These are phyloP conservation scores for Mamestra brassicae DNA, from an alignment of 2,888 invertebrate species.

Conservation along the genomic window DNA sequence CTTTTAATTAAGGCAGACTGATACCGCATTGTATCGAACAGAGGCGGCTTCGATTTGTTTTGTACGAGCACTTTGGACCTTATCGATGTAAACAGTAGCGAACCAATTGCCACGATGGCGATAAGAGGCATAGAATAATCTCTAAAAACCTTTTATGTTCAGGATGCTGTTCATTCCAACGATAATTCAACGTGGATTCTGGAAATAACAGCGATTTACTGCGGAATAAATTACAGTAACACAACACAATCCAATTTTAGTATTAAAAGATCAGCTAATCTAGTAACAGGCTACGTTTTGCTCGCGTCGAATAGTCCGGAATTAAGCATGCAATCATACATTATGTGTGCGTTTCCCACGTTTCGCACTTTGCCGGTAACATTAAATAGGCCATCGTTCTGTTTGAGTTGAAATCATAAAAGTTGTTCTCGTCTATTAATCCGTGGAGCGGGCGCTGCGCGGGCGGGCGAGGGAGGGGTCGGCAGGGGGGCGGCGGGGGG, in stretches of 20 bases:
- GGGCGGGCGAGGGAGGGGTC: slow-evolving; percentile 12
- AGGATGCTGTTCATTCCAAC: slow-evolving; percentile 27
- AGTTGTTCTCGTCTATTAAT: slow-evolving; percentile 90
- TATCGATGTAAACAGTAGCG: slow-evolving; percentile 43
- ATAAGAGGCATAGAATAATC: slow-evolving; percentile 38
- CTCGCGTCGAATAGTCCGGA: slow-evolving; percentile 26
- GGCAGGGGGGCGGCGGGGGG: slow-evolving; percentile 72
- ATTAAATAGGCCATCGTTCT: slow-evolving; percentile 80
- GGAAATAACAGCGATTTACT: slow-evolving; percentile 43
- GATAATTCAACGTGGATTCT: slow-evolving; percentile 38
- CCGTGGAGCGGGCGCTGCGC: slow-evolving; percentile 77
- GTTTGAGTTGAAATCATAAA: slow-evolving; percentile 90
- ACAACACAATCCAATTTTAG: slow-evolving; percentile 48
- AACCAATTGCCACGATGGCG: slow-evolving; percentile 34
- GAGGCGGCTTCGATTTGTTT: slow-evolving; percentile 34
- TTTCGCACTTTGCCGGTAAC: slow-evolving; percentile 70
- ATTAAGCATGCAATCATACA: slow-evolving; percentile 53
- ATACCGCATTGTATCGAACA: slow-evolving; percentile 46
- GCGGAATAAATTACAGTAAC: slow-evolving; percentile 51
- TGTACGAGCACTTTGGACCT: slow-evolving; percentile 25
- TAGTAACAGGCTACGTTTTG: slow-evolving; percentile 35
- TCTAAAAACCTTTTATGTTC: slow-evolving; percentile 46
- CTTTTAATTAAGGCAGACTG: slow-evolving; percentile 53
- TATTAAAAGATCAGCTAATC: slow-evolving; percentile 50
- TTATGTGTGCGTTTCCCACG: slow-evolving; percentile 56